Evolutionary conservation across 2,888 invertebrate species (phyloP), one percentile per base, ranked within the genome.

Genomic region (Strigamia crassipes): DNA sequence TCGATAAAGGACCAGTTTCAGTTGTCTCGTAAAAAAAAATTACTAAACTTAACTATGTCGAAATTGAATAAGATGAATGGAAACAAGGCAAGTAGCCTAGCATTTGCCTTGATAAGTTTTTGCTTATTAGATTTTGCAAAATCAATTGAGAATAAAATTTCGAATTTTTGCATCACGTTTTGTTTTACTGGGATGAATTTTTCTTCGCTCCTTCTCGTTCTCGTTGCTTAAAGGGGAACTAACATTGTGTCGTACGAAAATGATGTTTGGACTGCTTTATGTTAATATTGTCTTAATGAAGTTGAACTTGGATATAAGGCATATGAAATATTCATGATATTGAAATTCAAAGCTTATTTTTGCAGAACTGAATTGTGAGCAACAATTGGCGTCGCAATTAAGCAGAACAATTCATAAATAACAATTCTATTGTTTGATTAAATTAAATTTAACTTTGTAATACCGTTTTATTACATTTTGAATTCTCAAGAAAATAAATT

Each of bases 1-100:
- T 18, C 18, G 56, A 56, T 56, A 56, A 56, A 56, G 18, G 56
- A 56, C 56, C 56, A 56, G 18, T 56, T 56, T 56, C 18, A 56
- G 9, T 56, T 56, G 56, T 56, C 56, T 46, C 46, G 15, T 18
- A n/a, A 56, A 18, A 51, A 46, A 56, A 56, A 56, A 56, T 56
- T 56, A 56, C 56, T 56, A 18, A 56, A 56, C 56, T 18, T 38
- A 38, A 38, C n/a, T 56, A 18, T n/a, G 18, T 9, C 56, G n/a
- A 56, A 56, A 56, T 56, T 56, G 56, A 56, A 56, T 56, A 56
- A 56, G 56, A 56, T 56, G 56, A 18, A 56, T 56, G 56, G 56
- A 56, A 56, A 56, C 56, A 56, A 18, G 56, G 18, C 56, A 56
- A 56, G 56, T 56, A 56, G 56, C 56, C 56, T 8, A 5, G 56